phyloP scores from a whole-genome alignment of 2,113 vertebrate species.

The Corydoras maculifer region DNA sequence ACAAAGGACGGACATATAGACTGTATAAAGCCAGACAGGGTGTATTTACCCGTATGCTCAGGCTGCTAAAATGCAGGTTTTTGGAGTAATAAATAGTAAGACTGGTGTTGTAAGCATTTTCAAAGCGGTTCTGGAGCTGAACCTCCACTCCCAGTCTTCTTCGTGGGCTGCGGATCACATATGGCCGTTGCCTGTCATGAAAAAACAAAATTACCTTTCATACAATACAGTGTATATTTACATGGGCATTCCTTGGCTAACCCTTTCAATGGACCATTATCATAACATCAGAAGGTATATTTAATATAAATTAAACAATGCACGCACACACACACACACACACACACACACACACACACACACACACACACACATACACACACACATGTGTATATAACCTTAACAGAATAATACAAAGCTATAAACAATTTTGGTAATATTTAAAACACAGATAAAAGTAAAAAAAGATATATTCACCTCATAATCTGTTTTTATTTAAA shows the following conservation, averaged over 20 bases:
- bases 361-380: no score
- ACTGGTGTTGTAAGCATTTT: slow-evolving; percentile 90
- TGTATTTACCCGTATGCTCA: slow-evolving; percentile 68
- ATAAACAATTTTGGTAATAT: no score
- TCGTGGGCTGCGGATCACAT: slow-evolving; percentile 72
- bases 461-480: no score
- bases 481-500: no score
- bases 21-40: background rate
- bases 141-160: slow-evolving; percentile 72
- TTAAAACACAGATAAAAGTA: no score
- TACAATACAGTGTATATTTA: background rate
- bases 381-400: no score
- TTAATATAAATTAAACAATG: no score
- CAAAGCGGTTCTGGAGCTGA: slow-evolving; percentile 77
- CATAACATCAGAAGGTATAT: no score
- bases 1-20: background rate
- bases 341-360: no score
- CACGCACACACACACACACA: no score
- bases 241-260: background rate
- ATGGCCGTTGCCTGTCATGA: slow-evolving; percentile 71
- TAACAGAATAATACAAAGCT: no score
- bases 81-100: slow-evolving; percentile 77
- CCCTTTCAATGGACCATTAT: no score
- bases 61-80: slow-evolving; percentile 88
- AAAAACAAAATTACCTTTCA: slow-evolving; percentile 6